These are phyloP conservation scores for Montipora sp. DNA, from an alignment of 64 coral and sea anemone genomes.

Conservation along the genomic window DNA sequence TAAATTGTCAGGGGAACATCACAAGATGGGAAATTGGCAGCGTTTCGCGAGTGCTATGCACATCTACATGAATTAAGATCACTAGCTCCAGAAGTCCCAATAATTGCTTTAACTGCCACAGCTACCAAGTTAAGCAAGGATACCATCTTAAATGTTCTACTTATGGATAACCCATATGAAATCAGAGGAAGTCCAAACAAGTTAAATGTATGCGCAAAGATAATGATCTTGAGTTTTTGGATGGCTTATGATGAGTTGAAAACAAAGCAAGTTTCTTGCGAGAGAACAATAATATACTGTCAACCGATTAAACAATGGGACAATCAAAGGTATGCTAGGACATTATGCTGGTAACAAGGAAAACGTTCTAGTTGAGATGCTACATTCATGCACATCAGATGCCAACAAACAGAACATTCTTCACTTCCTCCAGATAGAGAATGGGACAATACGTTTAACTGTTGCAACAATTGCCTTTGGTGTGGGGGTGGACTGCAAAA, in stretches of 20 bases:
- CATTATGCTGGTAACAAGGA: background rate
- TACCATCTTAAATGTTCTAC: constrained; percentile 4
- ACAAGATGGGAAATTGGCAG: no score
- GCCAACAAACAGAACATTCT: constrained; percentile 73
- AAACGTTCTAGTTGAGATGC: constrained; percentile 64
- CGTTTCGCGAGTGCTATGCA: no score
- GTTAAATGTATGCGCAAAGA: constrained; percentile 67
- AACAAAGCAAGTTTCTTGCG: constrained; percentile 12
- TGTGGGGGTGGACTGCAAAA: constrained; percentile 80
- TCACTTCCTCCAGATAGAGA: constrained; percentile 25
- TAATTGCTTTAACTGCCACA: no score
- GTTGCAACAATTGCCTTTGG: constrained; percentile 81
- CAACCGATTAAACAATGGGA: constrained; percentile 85
- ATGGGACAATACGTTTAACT: constrained; percentile 52
- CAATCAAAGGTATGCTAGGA: constrained; percentile 61
- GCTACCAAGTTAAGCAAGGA: no score
- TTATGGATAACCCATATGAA: constrained; percentile 61
- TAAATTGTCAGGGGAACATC: no score
- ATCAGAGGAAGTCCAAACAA: constrained; percentile 76
- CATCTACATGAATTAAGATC: no score
- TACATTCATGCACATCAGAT: constrained; percentile 69
- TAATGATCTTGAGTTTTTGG: constrained; percentile 56
- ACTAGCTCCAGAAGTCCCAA: no score
- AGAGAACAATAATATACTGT: constrained; percentile 84
- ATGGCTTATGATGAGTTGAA: constrained; percentile 62